Evolutionary conservation across 2,888 invertebrate genomes (phyloP), one percentile per base, ranked within the genome.

Genomic region (Thyatira batis): DNA sequence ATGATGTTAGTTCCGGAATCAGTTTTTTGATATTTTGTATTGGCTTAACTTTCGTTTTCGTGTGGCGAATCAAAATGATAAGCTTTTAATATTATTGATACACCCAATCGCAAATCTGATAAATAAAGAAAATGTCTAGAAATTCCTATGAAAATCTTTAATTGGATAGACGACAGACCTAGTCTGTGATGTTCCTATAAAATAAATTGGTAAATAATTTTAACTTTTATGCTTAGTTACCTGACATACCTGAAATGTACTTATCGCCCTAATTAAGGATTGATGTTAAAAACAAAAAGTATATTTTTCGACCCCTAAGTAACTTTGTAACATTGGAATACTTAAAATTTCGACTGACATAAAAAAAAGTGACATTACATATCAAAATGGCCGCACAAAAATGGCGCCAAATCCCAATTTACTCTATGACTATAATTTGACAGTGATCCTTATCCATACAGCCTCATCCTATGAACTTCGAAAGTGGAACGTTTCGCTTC

Each of bases 401-500:
- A 2, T 30, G 30, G 30, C 17, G 17, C 17, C 39, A 8, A 39
- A 13, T 8, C 39, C 13, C 13, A 2, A 39, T 17, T 39, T 8
- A 13, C 2, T 3, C 3, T 9, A 27, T 27, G 9, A 10, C 27
- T n/a, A 33, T 33, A 2, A 39, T 8, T 17, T n/a, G 17, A 1
- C 17, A 39, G n/a, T 8, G 39, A 17, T 39, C 39, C 8, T 39
- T 17, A 17, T 39, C 17, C 2, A 39, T 39, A 17, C 39, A 17
- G 39, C 39, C 39, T 39, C 39, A 8, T 39, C 13, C 17, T 39
- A 39, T 17, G 17, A 17, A 39, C 63, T 76, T 81, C 69, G 80
- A 83, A 83, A 83, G 73, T 79, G 56, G 71, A 80, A 67, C 76
- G 68, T 58, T 54, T 50, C 71, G 76, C 71, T 72, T 67, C 74